phyloP scores from a whole-genome alignment of 2,888 invertebrate species.

The Ypsolopha scabrella region DNA sequence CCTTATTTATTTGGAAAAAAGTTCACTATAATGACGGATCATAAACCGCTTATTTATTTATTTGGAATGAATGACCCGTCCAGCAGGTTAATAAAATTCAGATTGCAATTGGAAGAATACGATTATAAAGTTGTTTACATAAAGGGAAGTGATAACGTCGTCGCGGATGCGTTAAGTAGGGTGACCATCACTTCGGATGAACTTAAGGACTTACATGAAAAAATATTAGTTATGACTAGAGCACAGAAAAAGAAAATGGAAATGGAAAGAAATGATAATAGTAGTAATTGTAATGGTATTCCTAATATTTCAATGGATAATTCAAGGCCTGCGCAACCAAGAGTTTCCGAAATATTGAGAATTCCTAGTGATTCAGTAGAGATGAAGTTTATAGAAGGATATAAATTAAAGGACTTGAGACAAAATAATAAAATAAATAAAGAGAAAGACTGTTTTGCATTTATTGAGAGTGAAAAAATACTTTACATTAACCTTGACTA shows the following conservation, averaged over 20 bases:
- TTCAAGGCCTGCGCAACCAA: no score
- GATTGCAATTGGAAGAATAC: no score
- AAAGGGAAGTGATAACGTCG: constrained; percentile 10
- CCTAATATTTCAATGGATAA: no score
- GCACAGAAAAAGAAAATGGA: constrained; percentile 8
- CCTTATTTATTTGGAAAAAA: not conserved
- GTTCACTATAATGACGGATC: not conserved
- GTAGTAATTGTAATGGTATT: no score
- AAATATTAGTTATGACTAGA: constrained; percentile 9
- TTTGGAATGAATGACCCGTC: no score
- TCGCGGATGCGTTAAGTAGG: constrained; percentile 12
- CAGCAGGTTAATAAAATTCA: no score
- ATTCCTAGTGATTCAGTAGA: constrained; percentile 11
- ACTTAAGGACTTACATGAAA: constrained; percentile 8
- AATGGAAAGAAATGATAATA: no score
- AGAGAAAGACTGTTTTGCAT: constrained; percentile 7
- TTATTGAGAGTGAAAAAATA: constrained; percentile 8
- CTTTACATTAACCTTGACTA: no score
- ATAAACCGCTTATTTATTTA: no score
- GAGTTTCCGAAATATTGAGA: constrained; percentile 11
- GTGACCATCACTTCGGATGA: no score
- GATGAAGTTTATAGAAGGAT: no score
- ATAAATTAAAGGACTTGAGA: constrained; percentile 4
- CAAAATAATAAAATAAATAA: not conserved
- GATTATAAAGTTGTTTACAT: no score